phyloP scores from a whole-genome alignment of 2,797 vertebrate species.

The Buphagus erythrorhynchus region DNA sequence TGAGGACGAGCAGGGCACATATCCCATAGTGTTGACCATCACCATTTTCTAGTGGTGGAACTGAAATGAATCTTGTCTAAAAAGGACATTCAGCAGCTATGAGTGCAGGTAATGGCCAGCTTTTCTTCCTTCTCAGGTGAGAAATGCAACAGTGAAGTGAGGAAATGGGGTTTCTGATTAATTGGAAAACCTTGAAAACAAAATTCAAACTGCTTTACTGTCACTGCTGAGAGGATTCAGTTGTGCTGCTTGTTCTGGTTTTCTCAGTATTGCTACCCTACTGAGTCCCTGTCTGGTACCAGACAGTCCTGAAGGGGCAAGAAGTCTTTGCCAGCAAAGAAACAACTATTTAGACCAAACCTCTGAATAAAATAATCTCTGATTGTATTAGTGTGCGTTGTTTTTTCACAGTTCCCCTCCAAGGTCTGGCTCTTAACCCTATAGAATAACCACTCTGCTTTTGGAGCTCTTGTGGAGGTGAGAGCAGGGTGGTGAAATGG shows the following conservation, averaged over 20 bases:
- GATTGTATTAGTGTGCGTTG: background rate
- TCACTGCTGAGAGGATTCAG: accelerated
- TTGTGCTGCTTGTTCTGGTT: background rate
- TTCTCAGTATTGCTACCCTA: background rate
- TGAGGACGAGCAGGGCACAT: background rate
- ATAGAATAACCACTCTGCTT: background rate
- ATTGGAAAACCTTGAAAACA: background rate
- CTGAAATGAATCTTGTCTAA: background rate
- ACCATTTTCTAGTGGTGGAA: background rate
- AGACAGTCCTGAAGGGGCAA: background rate
- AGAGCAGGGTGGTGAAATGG: background rate
- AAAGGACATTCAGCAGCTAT: background rate
- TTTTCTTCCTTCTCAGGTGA: background rate
- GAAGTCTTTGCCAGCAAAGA: background rate
- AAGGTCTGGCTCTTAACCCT: background rate
- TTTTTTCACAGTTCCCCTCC: background rate
- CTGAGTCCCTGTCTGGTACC: background rate
- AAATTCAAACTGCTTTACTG: background rate
- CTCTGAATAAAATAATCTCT: background rate
- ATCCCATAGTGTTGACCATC: background rate
- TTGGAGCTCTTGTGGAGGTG: background rate
- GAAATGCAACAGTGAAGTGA: background rate
- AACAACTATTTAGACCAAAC: background rate
- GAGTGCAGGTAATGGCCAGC: background rate
- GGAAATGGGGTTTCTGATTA: background rate